These are phyloP conservation scores for Metridium senile DNA, from an alignment of 92 coral and sea anemone genomes.

Conservation along the genomic window DNA sequence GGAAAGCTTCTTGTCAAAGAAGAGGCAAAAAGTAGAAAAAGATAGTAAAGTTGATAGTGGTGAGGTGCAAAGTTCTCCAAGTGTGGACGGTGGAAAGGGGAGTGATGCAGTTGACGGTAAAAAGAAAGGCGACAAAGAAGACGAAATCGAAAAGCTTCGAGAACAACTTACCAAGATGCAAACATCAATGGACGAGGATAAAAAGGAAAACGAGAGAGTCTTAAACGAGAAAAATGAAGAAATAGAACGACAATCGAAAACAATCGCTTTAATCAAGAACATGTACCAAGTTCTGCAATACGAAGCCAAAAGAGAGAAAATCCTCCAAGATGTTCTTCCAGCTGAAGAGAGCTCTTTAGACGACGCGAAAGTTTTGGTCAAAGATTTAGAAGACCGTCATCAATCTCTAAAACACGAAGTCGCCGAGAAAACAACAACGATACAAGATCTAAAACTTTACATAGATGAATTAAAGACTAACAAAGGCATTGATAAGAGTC, in stretches of 20 bases:
- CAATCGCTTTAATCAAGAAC: slow-evolving; percentile 61
- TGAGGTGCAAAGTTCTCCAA: background rate
- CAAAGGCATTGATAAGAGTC: slow-evolving; percentile 22
- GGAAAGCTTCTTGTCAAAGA: background rate
- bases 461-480: slow-evolving; percentile 33
- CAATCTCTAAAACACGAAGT: slow-evolving; percentile 52
- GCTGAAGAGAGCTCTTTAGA: slow-evolving; percentile 10
- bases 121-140: background rate
- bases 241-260: slow-evolving; percentile 42
- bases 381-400: slow-evolving; percentile 48
- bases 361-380: slow-evolving; percentile 28
- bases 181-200: slow-evolving; percentile 28
- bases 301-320: slow-evolving; percentile 69
- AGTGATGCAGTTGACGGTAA: slow-evolving; percentile 1
- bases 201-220: slow-evolving; percentile 30
- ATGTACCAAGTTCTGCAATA: slow-evolving; percentile 61
- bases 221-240: slow-evolving; percentile 56
- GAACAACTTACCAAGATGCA: slow-evolving; percentile 28
- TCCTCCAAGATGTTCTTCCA: slow-evolving; percentile 47
- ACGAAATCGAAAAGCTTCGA: slow-evolving; percentile 2
- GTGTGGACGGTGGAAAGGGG: background rate
- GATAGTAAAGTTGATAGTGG: background rate
- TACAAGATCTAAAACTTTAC: slow-evolving; percentile 57
- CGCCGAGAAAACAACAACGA: slow-evolving; percentile 35
- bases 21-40: background rate